These are phyloP conservation scores for Episyrphus balteatus DNA, from an alignment of 1,140 invertebrate genomes.

Conservation along the genomic window DNA sequence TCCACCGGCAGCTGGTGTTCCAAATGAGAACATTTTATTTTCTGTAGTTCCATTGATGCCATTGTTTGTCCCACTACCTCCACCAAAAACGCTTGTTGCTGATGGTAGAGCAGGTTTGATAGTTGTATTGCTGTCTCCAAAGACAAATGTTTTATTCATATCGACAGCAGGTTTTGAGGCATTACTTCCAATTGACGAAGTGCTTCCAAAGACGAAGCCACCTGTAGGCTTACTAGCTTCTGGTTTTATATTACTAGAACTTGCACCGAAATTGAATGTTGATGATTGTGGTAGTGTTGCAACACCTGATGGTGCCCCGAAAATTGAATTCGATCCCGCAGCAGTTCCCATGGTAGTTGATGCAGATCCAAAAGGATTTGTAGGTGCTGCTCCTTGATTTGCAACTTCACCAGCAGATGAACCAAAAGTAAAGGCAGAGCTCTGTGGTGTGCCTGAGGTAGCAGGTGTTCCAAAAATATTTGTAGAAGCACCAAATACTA, in stretches of 20 bases:
- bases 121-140: no score
- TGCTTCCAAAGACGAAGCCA: no score
- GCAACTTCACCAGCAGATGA: slow-evolving; percentile 6
- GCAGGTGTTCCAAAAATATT: slow-evolving; percentile 10
- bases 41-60: not conserved
- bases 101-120: no score
- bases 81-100: no score
- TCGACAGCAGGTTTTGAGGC: no score
- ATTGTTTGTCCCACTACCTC: no score
- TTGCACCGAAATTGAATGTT: slow-evolving; percentile 13
- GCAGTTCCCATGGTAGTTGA: slow-evolving; percentile 2
- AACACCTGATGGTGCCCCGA: no score
- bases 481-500: not conserved
- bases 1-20: slow-evolving; percentile 1
- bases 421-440: slow-evolving; percentile 18
- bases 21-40: slow-evolving; percentile 14
- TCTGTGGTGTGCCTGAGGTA: not conserved
- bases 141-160: no score
- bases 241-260: not conserved
- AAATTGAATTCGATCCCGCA: not conserved
- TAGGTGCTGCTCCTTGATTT: not conserved
- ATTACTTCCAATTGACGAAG: no score
- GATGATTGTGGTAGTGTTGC: no score
- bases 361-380: slow-evolving; percentile 11
- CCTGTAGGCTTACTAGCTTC: not conserved